These are phyloP conservation scores for Colletes latitarsis DNA, from an alignment of 1,140 invertebrate species.

Conservation along the genomic window DNA sequence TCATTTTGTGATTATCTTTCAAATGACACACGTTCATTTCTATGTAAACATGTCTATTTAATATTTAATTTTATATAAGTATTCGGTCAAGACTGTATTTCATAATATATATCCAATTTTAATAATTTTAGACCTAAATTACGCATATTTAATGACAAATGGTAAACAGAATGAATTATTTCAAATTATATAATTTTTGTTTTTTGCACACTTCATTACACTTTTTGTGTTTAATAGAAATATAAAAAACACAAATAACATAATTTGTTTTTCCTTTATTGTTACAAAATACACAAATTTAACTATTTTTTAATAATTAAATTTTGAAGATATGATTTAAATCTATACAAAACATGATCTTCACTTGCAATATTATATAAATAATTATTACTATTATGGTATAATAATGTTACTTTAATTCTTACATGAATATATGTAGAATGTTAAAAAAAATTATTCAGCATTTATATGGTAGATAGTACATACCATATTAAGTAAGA, in stretches of 20 bases:
- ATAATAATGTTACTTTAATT: not conserved
- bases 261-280: not conserved
- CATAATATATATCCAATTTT: not conserved
- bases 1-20: constrained; percentile 21
- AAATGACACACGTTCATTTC: not conserved
- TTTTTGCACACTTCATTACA: not conserved
- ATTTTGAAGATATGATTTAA: not conserved
- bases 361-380: constrained; percentile 3
- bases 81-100: constrained; percentile 12
- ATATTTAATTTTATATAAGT: constrained; percentile 13
- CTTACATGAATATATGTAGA: not conserved
- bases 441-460: too few relatives aligned
- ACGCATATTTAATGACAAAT: not conserved
- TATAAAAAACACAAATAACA: not conserved
- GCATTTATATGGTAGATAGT: too few relatives aligned
- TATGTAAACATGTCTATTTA: not conserved
- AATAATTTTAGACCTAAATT: not conserved
- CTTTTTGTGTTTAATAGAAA: not conserved
- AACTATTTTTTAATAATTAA: not conserved
- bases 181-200: not conserved
- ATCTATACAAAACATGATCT: not conserved
- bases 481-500: too few relatives aligned
- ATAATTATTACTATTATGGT: not conserved
- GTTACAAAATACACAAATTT: not conserved
- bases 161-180: not conserved